Base-by-base conservation (phyloP, 1,140 invertebrate species). In the Coelopa frigida region DNA sequence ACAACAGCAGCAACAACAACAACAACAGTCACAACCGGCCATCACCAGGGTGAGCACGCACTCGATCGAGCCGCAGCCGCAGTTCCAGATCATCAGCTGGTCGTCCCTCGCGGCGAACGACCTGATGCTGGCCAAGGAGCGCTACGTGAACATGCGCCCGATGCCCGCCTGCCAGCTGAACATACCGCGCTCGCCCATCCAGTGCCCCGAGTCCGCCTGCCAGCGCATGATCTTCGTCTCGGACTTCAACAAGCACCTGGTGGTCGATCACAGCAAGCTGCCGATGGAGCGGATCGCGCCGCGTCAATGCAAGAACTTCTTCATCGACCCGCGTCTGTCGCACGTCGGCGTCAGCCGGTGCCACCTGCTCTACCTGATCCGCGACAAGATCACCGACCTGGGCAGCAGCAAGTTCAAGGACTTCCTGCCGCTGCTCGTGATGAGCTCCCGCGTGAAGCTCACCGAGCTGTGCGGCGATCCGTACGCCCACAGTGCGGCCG, bases 211-310 rank as follows among this genome's bases (percentile, higher is more conserved):
- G n/a, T 18, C 18, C 0, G 35, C 55, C 6, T 63, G 60, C 42
- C 11, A 35, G 4, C 46, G 51, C 6, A 31, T 54, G n/a, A 42
- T 39, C 6, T 61, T 61, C 11, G 46, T 59, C 1, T 59, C 60
- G 0, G 58, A 65, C 6, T 59, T 63, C 11, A 61, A 52, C 17
- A 50, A 38, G 5, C 60, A 65, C 35, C 24, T 65, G 0, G 29
- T 43, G 0, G 37, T 47, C 2, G 57, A 59, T 17, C 61, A 65
- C 39, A 44, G 35, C 2, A 5, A 44, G 3, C n/a, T 65, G 24
- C 43, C 54, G 12, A 51, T 61, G 48, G 61, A 65, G 22, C 55
- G 53, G 17, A 53, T 59, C 11, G 5, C 5, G 0, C 32, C 50
- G 0, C 12, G 47, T 5, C 37, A 54, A 23, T 43, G 49, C 1